These are phyloP conservation scores for Pachliopta kotzebuea DNA, from an alignment of 2,888 invertebrate species.

Conservation along the genomic window DNA sequence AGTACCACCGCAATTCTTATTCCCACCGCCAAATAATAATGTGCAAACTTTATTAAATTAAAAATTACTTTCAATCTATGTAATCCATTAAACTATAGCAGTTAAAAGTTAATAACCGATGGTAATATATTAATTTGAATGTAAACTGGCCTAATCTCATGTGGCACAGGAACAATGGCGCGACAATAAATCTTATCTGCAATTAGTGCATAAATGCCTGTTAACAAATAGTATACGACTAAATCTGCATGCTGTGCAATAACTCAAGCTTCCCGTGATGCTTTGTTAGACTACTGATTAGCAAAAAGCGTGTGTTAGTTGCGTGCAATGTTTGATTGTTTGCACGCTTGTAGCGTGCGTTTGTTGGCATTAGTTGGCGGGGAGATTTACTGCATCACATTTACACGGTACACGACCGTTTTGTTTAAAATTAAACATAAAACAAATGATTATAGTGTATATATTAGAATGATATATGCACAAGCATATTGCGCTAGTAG, in stretches of 20 bases:
- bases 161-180: conserved; percentile 32
- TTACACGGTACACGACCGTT: neutral
- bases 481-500: too few species aligned
- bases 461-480: too few species aligned
- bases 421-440: neutral
- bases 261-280: conserved; percentile 46
- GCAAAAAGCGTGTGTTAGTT: conserved; percentile 48
- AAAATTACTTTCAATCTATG: too few species aligned
- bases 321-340: conserved; percentile 33
- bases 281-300: conserved; percentile 57
- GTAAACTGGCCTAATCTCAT: conserved; percentile 8
- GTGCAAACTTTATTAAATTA: too few species aligned
- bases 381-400: neutral
- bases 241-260: conserved; percentile 64
- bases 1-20: too few species aligned
- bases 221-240: conserved; percentile 61
- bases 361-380: conserved; percentile 8
- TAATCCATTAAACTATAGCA: too few species aligned
- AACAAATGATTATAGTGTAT: too few species aligned
- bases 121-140: too few species aligned
- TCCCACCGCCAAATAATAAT: too few species aligned
- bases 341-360: conserved; percentile 19
- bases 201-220: conserved; percentile 60
- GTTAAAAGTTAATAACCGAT: too few species aligned
- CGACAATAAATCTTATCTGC: conserved; percentile 57